These are phyloP conservation scores for Alloscopus bannaensis DNA, from an alignment of 2,888 invertebrate species.

Conservation along the genomic window DNA sequence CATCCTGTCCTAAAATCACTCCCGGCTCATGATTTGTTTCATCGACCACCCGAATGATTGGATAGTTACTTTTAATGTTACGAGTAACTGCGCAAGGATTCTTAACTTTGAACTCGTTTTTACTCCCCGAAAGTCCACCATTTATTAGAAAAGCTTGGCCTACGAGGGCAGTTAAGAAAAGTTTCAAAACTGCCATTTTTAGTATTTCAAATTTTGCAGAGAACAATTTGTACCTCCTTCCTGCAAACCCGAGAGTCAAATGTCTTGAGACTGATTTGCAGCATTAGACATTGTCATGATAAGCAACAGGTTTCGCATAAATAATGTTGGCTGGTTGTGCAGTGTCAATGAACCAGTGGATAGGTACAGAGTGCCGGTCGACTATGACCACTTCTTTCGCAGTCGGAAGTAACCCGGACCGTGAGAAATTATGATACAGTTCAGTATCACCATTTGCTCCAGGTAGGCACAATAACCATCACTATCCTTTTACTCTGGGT, in stretches of 20 bases:
- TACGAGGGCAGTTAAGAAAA: not conserved
- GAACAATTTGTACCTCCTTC: too few relatives aligned
- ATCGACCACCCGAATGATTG: conserved; percentile 51
- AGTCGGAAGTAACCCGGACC: not conserved
- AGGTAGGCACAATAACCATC: not conserved
- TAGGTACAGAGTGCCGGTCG: not conserved
- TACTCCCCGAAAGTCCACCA: conserved; percentile 9
- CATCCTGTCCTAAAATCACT: conserved; percentile 49
- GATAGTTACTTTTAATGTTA: conserved; percentile 33
- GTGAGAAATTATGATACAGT: not conserved
- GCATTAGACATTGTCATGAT: too few relatives aligned
- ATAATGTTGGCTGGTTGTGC: conserved; percentile 3
- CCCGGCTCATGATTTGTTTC: conserved; percentile 49
- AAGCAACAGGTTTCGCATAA: not conserved
- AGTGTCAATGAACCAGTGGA: conserved; percentile 39
- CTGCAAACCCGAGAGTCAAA: too few relatives aligned
- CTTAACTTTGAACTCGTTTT: conserved; percentile 44
- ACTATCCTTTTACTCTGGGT: not conserved
- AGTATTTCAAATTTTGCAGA: too few relatives aligned
- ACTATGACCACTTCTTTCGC: not conserved
- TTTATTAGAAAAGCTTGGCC: not conserved
- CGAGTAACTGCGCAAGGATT: conserved; percentile 36
- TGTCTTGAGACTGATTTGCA: too few relatives aligned
- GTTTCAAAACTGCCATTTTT: not conserved
- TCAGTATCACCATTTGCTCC: not conserved